Conservation (phyloP, 2,797 vertebrate genomes). For the Sphenopsis melanotis region DNA sequence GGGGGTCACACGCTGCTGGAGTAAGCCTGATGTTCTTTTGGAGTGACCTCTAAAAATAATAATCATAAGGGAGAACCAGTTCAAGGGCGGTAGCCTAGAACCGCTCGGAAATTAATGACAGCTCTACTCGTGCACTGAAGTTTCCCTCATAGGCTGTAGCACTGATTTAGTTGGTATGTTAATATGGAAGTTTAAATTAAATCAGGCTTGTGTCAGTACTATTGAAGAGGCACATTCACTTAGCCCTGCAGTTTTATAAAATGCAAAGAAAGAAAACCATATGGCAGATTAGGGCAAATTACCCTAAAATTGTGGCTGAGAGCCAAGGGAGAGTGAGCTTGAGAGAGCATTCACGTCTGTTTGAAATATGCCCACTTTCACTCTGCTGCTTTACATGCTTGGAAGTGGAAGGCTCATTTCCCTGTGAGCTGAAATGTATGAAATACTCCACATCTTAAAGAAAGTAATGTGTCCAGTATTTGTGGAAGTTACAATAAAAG, state of each 20-base stretch:
- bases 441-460: neutral
- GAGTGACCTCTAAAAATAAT: constrained; percentile 63
- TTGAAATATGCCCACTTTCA: constrained; percentile 61
- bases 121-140: constrained; percentile 19
- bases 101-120: constrained; percentile 72
- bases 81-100: constrained; percentile 73
- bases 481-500: neutral
- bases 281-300: constrained; percentile 60
- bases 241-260: constrained; percentile 54
- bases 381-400: neutral
- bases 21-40: constrained; percentile 49
- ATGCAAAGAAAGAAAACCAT: constrained; percentile 65
- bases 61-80: constrained; percentile 57
- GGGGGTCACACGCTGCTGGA: constrained; percentile 65
- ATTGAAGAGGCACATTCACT: constrained; percentile 53
- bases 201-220: constrained; percentile 67
- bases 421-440: constrained; percentile 18
- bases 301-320: constrained; percentile 45
- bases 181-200: constrained; percentile 70
- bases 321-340: constrained; percentile 46
- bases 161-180: constrained; percentile 63
- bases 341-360: constrained; percentile 34
- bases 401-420: constrained; percentile 27
- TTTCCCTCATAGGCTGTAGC: constrained; percentile 42
- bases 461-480: neutral